Evolutionary conservation across 2,113 vertebrate species (phyloP), one percentile per base, ranked within the genome.

Genomic region (Lichenostomus cassidix): DNA sequence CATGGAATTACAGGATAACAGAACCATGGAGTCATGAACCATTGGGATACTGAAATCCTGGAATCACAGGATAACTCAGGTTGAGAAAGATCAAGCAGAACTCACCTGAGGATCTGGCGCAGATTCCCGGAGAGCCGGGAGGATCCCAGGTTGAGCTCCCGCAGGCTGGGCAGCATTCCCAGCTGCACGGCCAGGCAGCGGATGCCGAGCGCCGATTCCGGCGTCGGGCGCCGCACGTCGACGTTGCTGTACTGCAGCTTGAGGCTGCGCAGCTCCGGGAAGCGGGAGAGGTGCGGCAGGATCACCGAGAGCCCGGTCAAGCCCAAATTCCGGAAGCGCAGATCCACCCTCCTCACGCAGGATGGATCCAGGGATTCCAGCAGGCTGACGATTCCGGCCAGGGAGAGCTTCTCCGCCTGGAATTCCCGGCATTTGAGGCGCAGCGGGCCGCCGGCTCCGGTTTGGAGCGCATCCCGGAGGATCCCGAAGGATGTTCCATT

Each of bases 181-280:
- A 99, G 97, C 35, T 98, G 98, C 29, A 94, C 93, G 12, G 98
- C 98, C 67, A 99, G 96, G 56, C 98, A 96, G 33, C 95, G 97
- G 87, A 99, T 86, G 0, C 71, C 71, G 17, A 96, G 10, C 97
- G 46, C 71, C 97, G 55, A 98, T 97, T 23, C 98, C 97, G 42
- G 76, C 7, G 31, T 71, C 8, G 97, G 98, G 7, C 97, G 98
- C 4, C 98, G 97, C 5, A 99, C 97, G 33, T 99, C 98, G 7
- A 99, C 95, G 41, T 99, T 99, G 62, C 98, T 99, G 69, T 99
- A 99, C 89, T 98, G 99, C 47, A 76, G 96, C 46, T 98, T 98
- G 28, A 99, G 98, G 75, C 99, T 98, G 33, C 94, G 95, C 49
- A 99, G 97, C 3, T 94, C 80, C 14, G 98, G 97, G 85, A 99